Conservation (phyloP, 2,888 invertebrate genomes). For the Limnephilus marmoratus region DNA sequence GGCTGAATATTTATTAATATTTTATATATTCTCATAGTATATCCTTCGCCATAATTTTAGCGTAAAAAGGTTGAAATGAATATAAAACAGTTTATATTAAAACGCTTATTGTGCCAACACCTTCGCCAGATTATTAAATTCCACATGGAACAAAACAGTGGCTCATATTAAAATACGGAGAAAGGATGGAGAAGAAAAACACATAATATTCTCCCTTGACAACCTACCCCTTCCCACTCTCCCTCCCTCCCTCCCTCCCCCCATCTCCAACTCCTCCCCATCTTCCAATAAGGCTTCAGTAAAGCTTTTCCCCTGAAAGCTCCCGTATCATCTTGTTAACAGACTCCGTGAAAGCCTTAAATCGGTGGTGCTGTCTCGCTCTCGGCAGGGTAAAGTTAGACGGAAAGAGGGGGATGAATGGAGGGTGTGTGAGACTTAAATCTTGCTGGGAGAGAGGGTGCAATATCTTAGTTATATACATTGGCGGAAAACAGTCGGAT, state of each 20-base stretch:
- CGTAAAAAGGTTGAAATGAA: neutral
- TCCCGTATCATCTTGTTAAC: conserved; percentile 65
- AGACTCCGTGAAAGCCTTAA: conserved; percentile 29
- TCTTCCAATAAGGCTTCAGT: conserved; percentile 65
- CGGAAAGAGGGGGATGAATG: conserved; percentile 42
- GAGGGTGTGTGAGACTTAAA: conserved; percentile 35
- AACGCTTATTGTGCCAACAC: neutral
- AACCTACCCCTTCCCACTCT: conserved; percentile 43
- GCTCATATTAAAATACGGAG: conserved; percentile 39
- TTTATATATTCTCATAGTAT: neutral
- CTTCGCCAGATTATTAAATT: conserved; percentile 19
- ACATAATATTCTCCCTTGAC: conserved; percentile 26
- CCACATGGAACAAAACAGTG: conserved; percentile 9
- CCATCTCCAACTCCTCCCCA: neutral
- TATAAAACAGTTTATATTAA: neutral
- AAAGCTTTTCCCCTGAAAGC: conserved; percentile 62
- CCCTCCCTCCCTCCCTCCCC: conserved; percentile 58
- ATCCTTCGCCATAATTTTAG: neutral
- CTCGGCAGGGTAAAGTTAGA: conserved; percentile 1
- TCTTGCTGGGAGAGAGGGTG: conserved; percentile 13
- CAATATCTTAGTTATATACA: conserved; percentile 32
- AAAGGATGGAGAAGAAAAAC: conserved; percentile 38
- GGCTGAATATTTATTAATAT: neutral
- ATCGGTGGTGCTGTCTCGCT: conserved; percentile 38
- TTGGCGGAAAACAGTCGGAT: neutral